Conservation (phyloP, 2,113 vertebrate species). For the Micronycteris hirsuta region DNA sequence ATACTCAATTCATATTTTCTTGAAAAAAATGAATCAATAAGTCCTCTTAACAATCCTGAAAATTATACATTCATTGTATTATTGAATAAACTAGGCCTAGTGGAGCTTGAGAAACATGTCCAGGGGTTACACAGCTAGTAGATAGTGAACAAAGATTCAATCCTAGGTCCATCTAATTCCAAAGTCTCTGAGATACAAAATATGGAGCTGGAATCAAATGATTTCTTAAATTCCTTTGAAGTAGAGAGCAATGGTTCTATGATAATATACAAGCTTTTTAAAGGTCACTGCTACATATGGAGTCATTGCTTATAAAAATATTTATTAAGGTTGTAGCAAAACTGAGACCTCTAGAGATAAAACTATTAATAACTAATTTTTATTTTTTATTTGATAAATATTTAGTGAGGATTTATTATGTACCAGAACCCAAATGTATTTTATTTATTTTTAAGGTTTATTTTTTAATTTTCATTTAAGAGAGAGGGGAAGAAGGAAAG, state of each 20-base stretch:
- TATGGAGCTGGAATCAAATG: not conserved
- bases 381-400: not conserved
- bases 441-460: not conserved
- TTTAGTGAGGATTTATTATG: not conserved
- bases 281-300: not conserved
- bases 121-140: not conserved
- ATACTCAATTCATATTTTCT: not conserved
- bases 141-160: not conserved
- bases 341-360: not conserved
- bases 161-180: not conserved
- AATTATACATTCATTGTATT: not conserved
- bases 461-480: too few relatives aligned
- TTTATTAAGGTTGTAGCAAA: not conserved
- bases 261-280: not conserved
- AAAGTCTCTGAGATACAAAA: not conserved
- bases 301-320: not conserved
- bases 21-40: not conserved
- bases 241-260: not conserved
- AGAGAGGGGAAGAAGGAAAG: too few relatives aligned
- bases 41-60: not conserved
- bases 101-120: not conserved
- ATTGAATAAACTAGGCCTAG: not conserved
- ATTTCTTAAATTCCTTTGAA: not conserved
- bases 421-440: not conserved
- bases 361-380: not conserved